Evolutionary conservation across 2,888 invertebrate species (phyloP).

Genomic region (Cryptus armator): DNA sequence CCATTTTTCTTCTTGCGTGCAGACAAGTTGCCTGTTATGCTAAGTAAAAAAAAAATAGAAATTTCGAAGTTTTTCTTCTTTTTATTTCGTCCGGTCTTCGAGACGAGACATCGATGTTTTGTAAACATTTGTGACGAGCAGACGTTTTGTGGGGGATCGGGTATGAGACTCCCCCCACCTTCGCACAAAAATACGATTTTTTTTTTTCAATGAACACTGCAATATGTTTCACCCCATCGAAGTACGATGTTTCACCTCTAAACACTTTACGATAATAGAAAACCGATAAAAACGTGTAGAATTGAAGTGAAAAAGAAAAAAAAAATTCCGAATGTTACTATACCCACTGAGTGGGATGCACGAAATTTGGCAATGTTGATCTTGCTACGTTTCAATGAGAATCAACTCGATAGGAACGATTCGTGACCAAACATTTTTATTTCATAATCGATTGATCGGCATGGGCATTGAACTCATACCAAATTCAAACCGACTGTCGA

Average conservation of each 20-base stretch:
- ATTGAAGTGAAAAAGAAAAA: neutral
- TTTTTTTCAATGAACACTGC: neutral
- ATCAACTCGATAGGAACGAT: no score
- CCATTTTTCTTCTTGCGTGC: constrained; percentile 2
- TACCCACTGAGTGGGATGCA: neutral
- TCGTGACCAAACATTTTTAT: no score
- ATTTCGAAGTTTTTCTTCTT: neutral
- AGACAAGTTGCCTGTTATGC: neutral
- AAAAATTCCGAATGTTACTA: neutral
- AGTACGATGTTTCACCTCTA: no score
- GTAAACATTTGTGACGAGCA: neutral
- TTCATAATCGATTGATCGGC: no score
- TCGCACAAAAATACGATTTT: neutral
- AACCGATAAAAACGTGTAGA: neutral
- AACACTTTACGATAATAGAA: neutral
- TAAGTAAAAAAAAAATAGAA: neutral
- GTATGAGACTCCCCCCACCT: neutral
- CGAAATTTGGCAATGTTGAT: neutral
- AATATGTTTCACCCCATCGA: no score
- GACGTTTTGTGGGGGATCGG: neutral
- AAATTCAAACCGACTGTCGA: neutral
- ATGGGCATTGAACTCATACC: neutral
- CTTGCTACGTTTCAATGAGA: no score
- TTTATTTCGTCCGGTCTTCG: neutral
- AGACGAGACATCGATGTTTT: neutral